Conservation (phyloP, 2,113 vertebrate genomes). For the Uria aalge region DNA sequence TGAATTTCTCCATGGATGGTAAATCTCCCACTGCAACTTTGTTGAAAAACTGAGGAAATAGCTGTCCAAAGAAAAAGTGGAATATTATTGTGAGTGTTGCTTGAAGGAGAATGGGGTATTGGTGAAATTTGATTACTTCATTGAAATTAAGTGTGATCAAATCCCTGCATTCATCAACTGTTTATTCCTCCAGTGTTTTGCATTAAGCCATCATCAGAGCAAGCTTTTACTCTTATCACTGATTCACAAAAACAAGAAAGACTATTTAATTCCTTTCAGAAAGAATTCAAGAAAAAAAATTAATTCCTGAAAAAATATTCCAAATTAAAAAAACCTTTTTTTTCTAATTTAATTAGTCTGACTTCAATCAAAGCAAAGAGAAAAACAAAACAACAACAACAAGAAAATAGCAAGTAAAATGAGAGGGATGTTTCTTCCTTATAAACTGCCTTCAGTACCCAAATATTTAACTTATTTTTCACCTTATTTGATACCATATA, state of each 20-base stretch:
- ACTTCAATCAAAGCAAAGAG: neutral
- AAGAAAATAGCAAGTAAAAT: neutral
- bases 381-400: neutral
- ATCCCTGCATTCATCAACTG: neutral
- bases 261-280: neutral
- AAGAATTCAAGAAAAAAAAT: neutral
- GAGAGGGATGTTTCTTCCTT: neutral
- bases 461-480: neutral
- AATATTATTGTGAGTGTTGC: neutral
- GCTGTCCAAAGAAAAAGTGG: neutral
- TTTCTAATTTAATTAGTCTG: neutral
- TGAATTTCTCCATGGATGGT: constrained; percentile 12
- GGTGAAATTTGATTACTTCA: neutral
- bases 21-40: neutral
- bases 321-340: neutral
- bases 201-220: neutral
- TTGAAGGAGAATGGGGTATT: neutral
- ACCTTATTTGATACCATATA: neutral
- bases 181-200: neutral
- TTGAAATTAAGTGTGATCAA: neutral
- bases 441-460: neutral
- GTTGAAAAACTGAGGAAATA: constrained; percentile 9
- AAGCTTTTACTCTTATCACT: neutral
- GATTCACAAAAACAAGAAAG: neutral
- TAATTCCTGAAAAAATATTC: neutral